Conservation (phyloP, 2,888 invertebrate genomes). For the Heliconius erato region DNA sequence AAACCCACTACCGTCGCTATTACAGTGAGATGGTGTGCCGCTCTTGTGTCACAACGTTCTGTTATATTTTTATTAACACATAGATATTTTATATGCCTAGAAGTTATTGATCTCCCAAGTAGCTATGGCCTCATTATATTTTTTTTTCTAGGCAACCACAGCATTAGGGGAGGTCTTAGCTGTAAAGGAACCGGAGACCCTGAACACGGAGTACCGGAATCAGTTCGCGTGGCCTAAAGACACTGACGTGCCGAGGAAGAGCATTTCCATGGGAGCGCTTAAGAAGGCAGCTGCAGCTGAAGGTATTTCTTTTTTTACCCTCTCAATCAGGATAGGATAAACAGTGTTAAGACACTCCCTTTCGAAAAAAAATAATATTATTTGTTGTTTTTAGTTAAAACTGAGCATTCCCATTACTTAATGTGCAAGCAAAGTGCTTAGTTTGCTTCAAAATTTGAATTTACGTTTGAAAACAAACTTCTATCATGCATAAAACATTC, state of each 20-base stretch:
- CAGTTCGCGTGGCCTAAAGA: constrained; percentile 95
- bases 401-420: constrained; percentile 25
- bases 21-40: no score
- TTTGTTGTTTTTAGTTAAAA: not conserved
- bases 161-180: constrained; percentile 90
- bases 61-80: no score
- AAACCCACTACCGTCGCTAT: no score
- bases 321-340: no score
- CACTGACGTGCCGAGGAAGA: constrained; percentile 90
- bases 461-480: constrained; percentile 31
- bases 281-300: constrained; percentile 89
- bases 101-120: no score
- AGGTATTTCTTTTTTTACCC: constrained; percentile 69
- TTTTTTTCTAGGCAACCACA: constrained; percentile 79
- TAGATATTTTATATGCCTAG: no score
- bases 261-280: constrained; percentile 94
- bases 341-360: no score
- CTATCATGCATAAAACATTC: constrained; percentile 43
- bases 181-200: constrained; percentile 72
- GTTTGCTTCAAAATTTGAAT: constrained; percentile 23
- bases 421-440: constrained; percentile 9
- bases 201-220: constrained; percentile 93
- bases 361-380: not conserved
- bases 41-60: no score
- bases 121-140: no score